These are phyloP conservation scores for Goniozus legneri DNA, from an alignment of 1,140 invertebrate genomes.

Conservation along the genomic window DNA sequence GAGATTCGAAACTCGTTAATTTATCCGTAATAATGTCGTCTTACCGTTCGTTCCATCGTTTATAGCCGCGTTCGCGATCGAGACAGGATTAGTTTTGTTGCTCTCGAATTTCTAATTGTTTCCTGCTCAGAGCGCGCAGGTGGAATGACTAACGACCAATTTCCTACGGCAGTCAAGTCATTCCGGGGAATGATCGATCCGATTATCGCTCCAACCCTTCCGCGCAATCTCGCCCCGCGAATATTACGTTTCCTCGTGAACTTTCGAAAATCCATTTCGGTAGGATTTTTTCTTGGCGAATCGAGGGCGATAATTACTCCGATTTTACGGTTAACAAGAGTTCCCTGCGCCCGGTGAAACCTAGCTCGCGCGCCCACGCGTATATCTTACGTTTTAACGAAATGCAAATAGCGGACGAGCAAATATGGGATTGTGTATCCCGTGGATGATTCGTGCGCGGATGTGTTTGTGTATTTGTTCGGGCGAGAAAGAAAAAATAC, in stretches of 20 bases:
- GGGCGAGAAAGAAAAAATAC: conserved; percentile 6
- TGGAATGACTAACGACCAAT: conserved; percentile 26
- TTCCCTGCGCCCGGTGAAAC: neutral
- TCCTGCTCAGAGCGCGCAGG: conserved; percentile 19
- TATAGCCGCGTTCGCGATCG: conserved; percentile 1
- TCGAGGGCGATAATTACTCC: too few relatives aligned
- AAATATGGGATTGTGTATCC: too few relatives aligned
- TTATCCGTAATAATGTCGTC: conserved; percentile 33
- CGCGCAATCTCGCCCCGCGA: conserved; percentile 12
- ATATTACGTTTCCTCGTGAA: conserved; percentile 10
- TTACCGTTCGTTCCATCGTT: conserved; percentile 16
- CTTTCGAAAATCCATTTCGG: conserved; percentile 13
- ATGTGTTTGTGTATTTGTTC: conserved; percentile 4
- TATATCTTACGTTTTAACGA: neutral
- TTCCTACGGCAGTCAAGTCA: conserved; percentile 24
- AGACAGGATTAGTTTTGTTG: conserved; percentile 20
- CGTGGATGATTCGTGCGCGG: neutral
- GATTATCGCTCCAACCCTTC: conserved; percentile 18
- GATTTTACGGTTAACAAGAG: too few relatives aligned
- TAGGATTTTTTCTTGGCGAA: too few relatives aligned
- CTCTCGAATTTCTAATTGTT: conserved; percentile 26
- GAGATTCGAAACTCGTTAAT: too few relatives aligned
- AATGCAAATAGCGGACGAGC: too few relatives aligned
- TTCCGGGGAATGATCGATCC: conserved; percentile 21
- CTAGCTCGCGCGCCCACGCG: neutral